Base-by-base conservation (phyloP, 2,797 vertebrate species). In the Melopsittacus undulatus region DNA sequence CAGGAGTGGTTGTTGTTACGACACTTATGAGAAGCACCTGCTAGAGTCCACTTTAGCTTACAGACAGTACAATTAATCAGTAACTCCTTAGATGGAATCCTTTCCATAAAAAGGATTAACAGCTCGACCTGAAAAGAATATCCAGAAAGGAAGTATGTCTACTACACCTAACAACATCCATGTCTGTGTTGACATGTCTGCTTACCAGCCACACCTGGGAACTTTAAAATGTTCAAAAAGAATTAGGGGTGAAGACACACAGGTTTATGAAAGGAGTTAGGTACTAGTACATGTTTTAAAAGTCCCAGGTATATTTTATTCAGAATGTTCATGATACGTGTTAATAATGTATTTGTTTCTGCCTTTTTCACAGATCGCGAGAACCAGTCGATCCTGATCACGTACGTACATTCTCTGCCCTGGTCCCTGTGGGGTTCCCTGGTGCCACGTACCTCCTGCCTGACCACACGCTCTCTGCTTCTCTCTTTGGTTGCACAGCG, bases 331-430 rank as follows among this genome's bases (percentile, higher is more conserved):
- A n/a, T 13, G 23, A 62, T 16, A 62, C 7, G 15, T 23, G 43
- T 26, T 30, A 46, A 34, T 6, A 32, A 57, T 32, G 9, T 23
- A 14, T 34, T 56, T 9, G 24, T 8, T 61, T 78, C 20, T 74
- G 15, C 78, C 43, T 80, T 26, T 49, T 96, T 89, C 56, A 32
- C 97, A 99, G 98, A 99, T 96, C 97, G 98, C 27, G 98, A 99
- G 95, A 99, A 99, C 96, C 98, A 99, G 98, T 99, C 98, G 2
- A 98, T 99, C 97, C 97, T 90, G 5, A 90, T 90, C 67, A 90
- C 81, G 81, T 90, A 83, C 3, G 87, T 89, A 89, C 36, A 26
- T 8, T 5, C 49, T 24, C 43, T 64, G 9, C 27, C 12, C 3
- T 1, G n/a, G n/a, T 83, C 73, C n/a, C 51, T 45, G 11, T 0